phyloP scores from a whole-genome alignment of 2,888 invertebrate species.

The Tenthredo livida region DNA sequence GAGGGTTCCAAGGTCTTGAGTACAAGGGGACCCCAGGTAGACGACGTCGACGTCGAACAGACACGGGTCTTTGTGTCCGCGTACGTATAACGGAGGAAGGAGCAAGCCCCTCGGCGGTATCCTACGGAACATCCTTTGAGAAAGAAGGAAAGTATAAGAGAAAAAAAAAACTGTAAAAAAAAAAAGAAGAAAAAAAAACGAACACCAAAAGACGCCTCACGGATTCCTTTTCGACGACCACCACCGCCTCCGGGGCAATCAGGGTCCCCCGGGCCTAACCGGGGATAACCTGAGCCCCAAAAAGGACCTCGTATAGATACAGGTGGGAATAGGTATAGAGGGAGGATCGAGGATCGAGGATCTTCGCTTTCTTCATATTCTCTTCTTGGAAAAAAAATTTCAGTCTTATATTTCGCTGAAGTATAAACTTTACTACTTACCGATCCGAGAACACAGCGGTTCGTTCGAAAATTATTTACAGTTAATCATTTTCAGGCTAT shows the following conservation, averaged over 20 bases:
- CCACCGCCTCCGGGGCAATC: conserved; percentile 25
- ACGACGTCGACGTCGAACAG: conserved; percentile 12
- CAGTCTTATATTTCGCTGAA: not conserved
- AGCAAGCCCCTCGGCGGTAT: conserved; percentile 35
- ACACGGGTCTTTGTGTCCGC: conserved; percentile 48
- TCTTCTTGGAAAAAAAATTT: not conserved
- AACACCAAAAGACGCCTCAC: conserved; percentile 18
- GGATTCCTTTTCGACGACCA: conserved; percentile 35
- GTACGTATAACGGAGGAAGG: conserved; percentile 25
- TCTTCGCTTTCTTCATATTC: not conserved
- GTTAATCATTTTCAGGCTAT: too few relatives aligned
- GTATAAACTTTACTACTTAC: not conserved
- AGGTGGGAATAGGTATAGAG: conserved; percentile 28
- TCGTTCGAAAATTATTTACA: not conserved
- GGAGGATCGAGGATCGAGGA: not conserved
- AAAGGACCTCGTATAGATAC: conserved; percentile 9
- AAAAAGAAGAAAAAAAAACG: not conserved
- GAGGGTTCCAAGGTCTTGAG: conserved; percentile 29
- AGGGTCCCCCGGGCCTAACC: conserved; percentile 26
- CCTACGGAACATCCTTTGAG: conserved; percentile 43
- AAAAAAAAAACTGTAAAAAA: not conserved
- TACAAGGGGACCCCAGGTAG: conserved; percentile 35
- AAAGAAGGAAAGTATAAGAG: conserved; percentile 10
- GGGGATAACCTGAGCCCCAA: conserved; percentile 19
- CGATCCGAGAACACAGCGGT: not conserved